Conservation (phyloP, 2,113 vertebrate genomes). For the Pyrgilauda ruficollis region DNA sequence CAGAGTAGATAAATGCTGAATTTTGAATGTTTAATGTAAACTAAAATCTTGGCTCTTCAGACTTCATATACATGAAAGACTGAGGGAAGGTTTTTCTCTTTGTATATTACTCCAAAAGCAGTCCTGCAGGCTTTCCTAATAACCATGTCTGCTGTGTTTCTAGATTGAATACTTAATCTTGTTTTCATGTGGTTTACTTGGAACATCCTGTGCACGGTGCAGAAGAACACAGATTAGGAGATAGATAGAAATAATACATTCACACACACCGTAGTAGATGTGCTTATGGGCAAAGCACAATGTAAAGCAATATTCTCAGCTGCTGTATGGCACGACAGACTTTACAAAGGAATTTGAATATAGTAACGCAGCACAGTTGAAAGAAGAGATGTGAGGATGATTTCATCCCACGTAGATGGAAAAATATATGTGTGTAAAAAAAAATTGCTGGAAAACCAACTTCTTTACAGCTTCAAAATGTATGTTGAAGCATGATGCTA, state of each 20-base stretch:
- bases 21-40: background rate
- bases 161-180: constrained; percentile 39
- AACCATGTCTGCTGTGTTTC: background rate
- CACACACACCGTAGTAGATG: background rate
- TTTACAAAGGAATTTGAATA: background rate
- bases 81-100: background rate
- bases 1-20: background rate
- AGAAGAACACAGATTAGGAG: constrained; percentile 40
- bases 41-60: background rate
- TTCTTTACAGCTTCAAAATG: background rate
- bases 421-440: background rate
- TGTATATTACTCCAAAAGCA: background rate
- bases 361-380: background rate
- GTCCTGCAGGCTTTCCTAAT: constrained; percentile 10
- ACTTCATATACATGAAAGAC: background rate
- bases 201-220: constrained; percentile 24
- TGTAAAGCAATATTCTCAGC: background rate
- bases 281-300: background rate
- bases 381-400: background rate
- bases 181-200: constrained; percentile 47
- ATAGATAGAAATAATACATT: background rate
- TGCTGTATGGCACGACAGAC: background rate
- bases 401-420: background rate
- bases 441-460: background rate
- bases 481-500: background rate